These are phyloP conservation scores for Thaumetopoea pityocampa DNA, from an alignment of 1,140 invertebrate genomes.

Conservation along the genomic window DNA sequence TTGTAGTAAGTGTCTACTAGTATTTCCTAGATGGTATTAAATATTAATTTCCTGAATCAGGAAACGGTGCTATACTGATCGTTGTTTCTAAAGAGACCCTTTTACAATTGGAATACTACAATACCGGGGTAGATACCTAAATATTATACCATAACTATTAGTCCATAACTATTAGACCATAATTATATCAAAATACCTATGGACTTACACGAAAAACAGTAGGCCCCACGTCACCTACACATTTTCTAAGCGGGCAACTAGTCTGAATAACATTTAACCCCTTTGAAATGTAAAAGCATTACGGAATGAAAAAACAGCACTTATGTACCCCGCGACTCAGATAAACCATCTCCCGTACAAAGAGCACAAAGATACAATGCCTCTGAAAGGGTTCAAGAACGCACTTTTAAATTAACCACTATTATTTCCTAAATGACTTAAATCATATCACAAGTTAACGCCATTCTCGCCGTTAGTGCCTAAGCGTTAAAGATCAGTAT, in stretches of 20 bases:
- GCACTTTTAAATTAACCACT: conserved; percentile 73
- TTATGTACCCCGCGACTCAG: conserved; percentile 72
- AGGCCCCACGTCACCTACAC: conserved; percentile 62
- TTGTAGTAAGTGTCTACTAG: no score
- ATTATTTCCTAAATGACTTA: conserved; percentile 38
- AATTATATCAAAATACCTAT: conserved; percentile 12
- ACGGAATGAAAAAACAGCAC: conserved; percentile 75
- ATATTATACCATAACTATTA: neutral
- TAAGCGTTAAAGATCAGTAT: conserved; percentile 28
- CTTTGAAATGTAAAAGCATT: conserved; percentile 76
- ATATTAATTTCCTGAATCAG: no score
- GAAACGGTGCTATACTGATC: no score
- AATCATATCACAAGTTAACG: conserved; percentile 20
- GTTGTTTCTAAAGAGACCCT: no score
- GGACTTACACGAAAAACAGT: conserved; percentile 28
- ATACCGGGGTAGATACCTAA: neutral
- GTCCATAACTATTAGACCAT: neutral
- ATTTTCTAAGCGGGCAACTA: conserved; percentile 64
- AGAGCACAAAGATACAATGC: conserved; percentile 75
- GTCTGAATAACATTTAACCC: conserved; percentile 74
- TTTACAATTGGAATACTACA: no score
- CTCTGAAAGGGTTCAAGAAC: conserved; percentile 76
- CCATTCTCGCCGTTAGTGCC: conserved; percentile 33
- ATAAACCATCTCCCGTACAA: conserved; percentile 74
- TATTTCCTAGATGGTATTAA: no score